Evolutionary conservation across 2,888 invertebrate species (phyloP).

Genomic region (Machimus rusticus): DNA sequence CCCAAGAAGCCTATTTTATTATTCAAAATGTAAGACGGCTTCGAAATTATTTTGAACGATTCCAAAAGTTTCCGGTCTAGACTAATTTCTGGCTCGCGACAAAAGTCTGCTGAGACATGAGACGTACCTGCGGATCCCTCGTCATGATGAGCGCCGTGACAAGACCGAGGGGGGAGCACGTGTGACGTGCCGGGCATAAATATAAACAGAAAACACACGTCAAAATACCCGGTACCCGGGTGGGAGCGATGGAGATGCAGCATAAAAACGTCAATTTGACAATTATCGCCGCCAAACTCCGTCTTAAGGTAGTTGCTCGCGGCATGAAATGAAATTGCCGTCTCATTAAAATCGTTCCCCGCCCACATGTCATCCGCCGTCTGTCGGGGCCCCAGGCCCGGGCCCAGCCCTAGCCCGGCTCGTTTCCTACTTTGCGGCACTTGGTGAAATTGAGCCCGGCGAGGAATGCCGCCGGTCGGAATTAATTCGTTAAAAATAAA

Average conservation of each 20-base stretch:
- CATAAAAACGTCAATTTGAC: slow-evolving; percentile 29
- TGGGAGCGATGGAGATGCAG: neutral
- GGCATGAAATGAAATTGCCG: neutral
- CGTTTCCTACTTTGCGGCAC: slow-evolving; percentile 5
- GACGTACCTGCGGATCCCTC: slow-evolving; percentile 8
- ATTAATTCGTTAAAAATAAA: slow-evolving; percentile 29
- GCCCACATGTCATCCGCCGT: slow-evolving; percentile 7
- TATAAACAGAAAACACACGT: slow-evolving; percentile 24
- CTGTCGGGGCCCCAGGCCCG: neutral
- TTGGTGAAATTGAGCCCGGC: neutral
- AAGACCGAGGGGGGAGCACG: neutral
- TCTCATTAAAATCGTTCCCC: slow-evolving; percentile 31
- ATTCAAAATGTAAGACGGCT: neutral
- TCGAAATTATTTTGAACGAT: neutral
- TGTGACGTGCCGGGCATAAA: neutral
- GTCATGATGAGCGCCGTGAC: neutral
- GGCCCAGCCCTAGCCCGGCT: neutral
- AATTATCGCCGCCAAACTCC: neutral
- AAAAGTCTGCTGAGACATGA: neutral
- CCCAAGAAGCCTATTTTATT: neutral
- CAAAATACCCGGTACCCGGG: neutral
- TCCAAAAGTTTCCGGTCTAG: slow-evolving; percentile 26
- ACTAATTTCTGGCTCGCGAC: slow-evolving; percentile 28
- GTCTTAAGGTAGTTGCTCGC: neutral
- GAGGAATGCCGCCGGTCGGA: neutral